Percentiles rank a stretch among this genome's conserved stretches.
Evolutionary conservation across 2,797 vertebrate genomes (phyloP).

Genomic region (Lagorchestes hirsutus): DNA sequence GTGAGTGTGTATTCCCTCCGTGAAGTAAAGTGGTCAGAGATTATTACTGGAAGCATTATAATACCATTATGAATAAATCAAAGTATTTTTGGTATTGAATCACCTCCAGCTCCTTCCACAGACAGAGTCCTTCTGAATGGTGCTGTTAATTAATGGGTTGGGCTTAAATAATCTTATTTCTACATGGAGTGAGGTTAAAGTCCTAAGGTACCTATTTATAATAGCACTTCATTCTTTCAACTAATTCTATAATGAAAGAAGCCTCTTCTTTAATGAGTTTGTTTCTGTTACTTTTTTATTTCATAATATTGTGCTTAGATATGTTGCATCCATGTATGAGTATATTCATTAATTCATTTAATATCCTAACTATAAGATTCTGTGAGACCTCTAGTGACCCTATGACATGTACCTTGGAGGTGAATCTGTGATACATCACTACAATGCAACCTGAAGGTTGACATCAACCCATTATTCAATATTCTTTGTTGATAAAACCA

Average conservation of each 20-base stretch:
- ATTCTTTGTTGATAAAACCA: neutral
- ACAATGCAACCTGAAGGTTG: neutral
- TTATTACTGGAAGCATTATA: neutral
- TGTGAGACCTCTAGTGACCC: neutral
- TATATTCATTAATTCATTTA: neutral
- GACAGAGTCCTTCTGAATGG: neutral
- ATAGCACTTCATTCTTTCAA: neutral
- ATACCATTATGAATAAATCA: slow-evolving; percentile 1
- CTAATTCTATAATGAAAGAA: neutral
- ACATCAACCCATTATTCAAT: neutral
- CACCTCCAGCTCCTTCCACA: neutral
- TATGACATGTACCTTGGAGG: neutral
- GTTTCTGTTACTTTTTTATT: neutral
- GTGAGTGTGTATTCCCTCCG: neutral
- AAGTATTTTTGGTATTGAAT: neutral
- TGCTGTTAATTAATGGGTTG: neutral
- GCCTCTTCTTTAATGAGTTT: neutral
- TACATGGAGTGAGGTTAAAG: neutral
- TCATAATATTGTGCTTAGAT: neutral
- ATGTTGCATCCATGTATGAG: neutral
- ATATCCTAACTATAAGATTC: neutral
- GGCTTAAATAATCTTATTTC: neutral
- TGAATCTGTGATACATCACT: neutral
- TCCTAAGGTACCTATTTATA: neutral
- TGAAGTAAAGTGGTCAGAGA: neutral